phyloP scores from a whole-genome alignment of 2,888 invertebrate genomes.

The Scaptomyza cyrtandrae region DNA sequence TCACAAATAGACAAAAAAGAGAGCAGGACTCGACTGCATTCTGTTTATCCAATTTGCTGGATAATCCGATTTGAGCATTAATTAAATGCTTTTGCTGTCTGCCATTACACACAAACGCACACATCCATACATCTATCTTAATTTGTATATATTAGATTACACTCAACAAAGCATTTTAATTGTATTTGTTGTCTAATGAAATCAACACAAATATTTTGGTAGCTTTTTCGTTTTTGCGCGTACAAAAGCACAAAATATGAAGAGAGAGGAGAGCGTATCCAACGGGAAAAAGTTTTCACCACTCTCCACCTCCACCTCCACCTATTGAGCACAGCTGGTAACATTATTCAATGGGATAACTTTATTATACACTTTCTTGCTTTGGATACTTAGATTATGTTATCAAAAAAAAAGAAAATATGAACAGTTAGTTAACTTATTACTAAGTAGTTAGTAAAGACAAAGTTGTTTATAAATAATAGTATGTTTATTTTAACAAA shows the following conservation, averaged over 20 bases:
- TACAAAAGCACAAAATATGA: constrained; percentile 4
- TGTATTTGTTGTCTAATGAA: constrained; percentile 71
- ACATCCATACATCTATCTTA: constrained; percentile 2
- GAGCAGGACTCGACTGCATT: constrained; percentile 8
- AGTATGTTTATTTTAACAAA: background rate
- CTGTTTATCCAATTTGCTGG: constrained; percentile 54
- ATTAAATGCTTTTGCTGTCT: constrained; percentile 58
- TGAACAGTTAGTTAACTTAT: too few species aligned
- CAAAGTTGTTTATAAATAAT: background rate
- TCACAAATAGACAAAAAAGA: background rate
- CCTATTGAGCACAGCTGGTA: background rate
- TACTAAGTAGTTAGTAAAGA: too few species aligned
- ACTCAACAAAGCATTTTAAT: constrained; percentile 72
- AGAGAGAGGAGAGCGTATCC: background rate
- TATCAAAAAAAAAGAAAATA: background rate
- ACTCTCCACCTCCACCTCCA: background rate
- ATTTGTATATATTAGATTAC: constrained; percentile 62
- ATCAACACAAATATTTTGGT: constrained; percentile 63
- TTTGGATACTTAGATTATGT: background rate
- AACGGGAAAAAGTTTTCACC: background rate
- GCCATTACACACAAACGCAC: constrained; percentile 3
- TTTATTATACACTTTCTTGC: background rate
- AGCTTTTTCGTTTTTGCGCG: constrained; percentile 64
- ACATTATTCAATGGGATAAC: constrained; percentile 1
- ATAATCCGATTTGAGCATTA: constrained; percentile 70